Percentiles rank a stretch among this genome's conserved stretches.
Conservation (phyloP, 2,113 vertebrate genomes). For the Taxidea taxus region DNA sequence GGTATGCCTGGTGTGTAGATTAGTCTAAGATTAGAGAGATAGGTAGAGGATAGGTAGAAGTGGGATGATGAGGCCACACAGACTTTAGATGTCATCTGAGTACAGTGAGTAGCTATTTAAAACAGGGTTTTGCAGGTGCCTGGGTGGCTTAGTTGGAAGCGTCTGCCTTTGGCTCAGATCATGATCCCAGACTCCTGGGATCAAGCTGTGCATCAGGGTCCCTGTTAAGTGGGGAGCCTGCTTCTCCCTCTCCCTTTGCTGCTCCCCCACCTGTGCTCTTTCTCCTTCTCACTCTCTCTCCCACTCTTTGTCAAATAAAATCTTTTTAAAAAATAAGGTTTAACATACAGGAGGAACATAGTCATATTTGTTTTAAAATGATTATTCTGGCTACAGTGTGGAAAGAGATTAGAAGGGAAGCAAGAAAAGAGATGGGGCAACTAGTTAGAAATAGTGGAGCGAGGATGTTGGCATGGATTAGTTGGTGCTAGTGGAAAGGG, state of each 20-base stretch:
- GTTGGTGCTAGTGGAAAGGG: not conserved
- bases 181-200: too few relatives aligned
- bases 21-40: not conserved
- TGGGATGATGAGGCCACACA: not conserved
- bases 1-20: not conserved
- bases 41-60: not conserved
- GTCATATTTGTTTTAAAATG: constrained; percentile 15
- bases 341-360: not conserved
- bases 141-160: too few relatives aligned
- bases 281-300: too few relatives aligned
- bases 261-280: too few relatives aligned
- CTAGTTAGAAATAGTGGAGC: not conserved
- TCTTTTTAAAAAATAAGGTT: too few relatives aligned
- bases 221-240: too few relatives aligned
- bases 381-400: not conserved
- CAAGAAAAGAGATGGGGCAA: not conserved
- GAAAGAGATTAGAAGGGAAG: not conserved
- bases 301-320: too few relatives aligned
- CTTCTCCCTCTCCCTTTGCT: too few relatives aligned
- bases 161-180: too few relatives aligned
- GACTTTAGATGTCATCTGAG: not conserved
- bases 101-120: not conserved
- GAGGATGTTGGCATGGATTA: not conserved
- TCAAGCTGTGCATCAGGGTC: too few relatives aligned
- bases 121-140: not conserved